These are phyloP conservation scores for Dorcus hopei DNA, from an alignment of 2,888 invertebrate genomes.

Conservation along the genomic window DNA sequence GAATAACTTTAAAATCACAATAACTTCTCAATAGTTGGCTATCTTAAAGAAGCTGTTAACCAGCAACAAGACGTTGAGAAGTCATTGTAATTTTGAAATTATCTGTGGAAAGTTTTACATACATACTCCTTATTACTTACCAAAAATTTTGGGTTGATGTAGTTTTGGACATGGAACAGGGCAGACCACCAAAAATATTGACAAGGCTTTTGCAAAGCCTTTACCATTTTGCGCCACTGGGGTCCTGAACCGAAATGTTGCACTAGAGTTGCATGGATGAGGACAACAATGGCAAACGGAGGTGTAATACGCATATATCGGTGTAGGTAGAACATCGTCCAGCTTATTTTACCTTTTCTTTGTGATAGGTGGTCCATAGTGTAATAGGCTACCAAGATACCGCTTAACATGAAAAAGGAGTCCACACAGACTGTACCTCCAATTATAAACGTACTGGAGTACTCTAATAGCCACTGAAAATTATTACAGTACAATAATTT, in stretches of 20 bases:
- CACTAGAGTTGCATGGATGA: conserved; percentile 47
- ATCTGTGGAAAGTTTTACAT: too few species aligned
- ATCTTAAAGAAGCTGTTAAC: too few species aligned
- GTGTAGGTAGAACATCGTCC: conserved; percentile 46
- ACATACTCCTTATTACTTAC: conserved; percentile 26
- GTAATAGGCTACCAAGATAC: conserved; percentile 45
- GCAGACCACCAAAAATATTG: conserved; percentile 47
- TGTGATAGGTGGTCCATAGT: conserved; percentile 43
- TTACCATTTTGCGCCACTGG: conserved; percentile 44
- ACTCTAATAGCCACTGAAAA: conserved; percentile 44
- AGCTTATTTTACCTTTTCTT: conserved; percentile 38
- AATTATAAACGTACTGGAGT: conserved; percentile 44
- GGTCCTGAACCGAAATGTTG: conserved; percentile 52
- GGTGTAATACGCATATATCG: conserved; percentile 53
- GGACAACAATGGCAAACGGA: conserved; percentile 48
- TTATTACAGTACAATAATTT: background rate
- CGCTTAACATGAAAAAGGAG: conserved; percentile 50
- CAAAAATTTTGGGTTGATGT: conserved; percentile 34
- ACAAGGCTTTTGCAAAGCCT: conserved; percentile 35
- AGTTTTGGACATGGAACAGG: conserved; percentile 48
- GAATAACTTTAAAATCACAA: too few species aligned
- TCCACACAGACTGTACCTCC: conserved; percentile 50
- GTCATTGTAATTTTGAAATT: too few species aligned
- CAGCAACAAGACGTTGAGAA: too few species aligned
- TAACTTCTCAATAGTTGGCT: too few species aligned